Percentiles rank a stretch among this genome's conserved stretches.
Conservation (phyloP, 2,888 invertebrate genomes). For the Anoncus sp. region DNA sequence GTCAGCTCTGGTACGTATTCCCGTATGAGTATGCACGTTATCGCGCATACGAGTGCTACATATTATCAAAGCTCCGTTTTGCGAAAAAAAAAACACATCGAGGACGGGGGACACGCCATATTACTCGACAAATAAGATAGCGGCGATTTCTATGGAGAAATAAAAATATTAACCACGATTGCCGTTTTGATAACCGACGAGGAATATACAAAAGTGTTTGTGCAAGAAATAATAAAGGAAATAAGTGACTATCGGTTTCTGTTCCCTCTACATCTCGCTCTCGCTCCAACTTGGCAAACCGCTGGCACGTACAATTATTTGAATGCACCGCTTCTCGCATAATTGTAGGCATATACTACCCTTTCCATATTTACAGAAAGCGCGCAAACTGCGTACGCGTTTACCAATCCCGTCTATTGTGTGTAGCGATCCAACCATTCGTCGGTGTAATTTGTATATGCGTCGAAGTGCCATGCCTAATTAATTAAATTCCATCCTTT, state of each 20-base stretch:
- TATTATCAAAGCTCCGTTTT: too few species aligned
- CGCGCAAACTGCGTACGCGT: conserved; percentile 39
- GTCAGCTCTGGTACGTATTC: too few species aligned
- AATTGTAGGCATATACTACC: conserved; percentile 39
- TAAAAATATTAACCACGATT: conserved; percentile 1
- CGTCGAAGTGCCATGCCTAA: too few species aligned
- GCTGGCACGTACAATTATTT: conserved; percentile 53
- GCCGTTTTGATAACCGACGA: conserved; percentile 2
- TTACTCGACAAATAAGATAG: neutral
- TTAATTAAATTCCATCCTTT: too few species aligned
- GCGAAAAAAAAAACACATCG: neutral
- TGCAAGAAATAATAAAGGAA: conserved; percentile 43
- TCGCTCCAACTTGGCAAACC: conserved; percentile 37
- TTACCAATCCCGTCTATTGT: conserved; percentile 17
- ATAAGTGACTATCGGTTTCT: conserved; percentile 46
- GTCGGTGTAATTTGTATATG: neutral
- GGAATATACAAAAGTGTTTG: conserved; percentile 27
- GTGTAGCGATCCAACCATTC: neutral
- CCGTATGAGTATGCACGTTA: too few species aligned
- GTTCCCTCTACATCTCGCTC: conserved; percentile 11
- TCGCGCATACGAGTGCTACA: too few species aligned
- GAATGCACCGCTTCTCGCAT: conserved; percentile 42
- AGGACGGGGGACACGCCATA: neutral
- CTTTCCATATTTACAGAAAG: conserved; percentile 54
- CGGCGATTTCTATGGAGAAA: conserved; percentile 11